These are phyloP conservation scores for Alentia gelatinosa DNA, from an alignment of 2,888 invertebrate species.

Conservation along the genomic window DNA sequence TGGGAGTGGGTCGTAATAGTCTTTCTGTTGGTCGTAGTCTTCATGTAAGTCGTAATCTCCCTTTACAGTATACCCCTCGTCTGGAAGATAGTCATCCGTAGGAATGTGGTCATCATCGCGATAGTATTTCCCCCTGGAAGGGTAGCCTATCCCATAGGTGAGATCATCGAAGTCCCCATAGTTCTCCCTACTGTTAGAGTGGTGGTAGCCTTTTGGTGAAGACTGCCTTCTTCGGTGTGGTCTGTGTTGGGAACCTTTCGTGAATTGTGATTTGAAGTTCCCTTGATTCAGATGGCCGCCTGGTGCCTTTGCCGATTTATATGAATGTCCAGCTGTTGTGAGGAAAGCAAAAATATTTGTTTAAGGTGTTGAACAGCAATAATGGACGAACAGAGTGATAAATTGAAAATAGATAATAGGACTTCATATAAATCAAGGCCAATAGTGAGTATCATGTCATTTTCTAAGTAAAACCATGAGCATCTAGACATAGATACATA, in stretches of 20 bases:
- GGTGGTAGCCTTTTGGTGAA: not conserved
- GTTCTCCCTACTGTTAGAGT: not conserved
- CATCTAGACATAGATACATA: no score
- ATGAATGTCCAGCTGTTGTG: not conserved
- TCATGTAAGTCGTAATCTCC: not conserved
- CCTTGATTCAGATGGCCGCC: not conserved
- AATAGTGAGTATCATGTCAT: no score
- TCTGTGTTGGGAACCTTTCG: not conserved
- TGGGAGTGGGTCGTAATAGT: no score
- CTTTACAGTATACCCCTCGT: no score
- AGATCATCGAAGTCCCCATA: not conserved
- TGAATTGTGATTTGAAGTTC: not conserved
- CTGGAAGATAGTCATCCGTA: not conserved
- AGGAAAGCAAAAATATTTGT: no score
- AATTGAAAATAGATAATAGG: no score
- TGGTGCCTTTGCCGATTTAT: not conserved
- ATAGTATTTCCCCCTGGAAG: not conserved
- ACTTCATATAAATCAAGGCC: no score
- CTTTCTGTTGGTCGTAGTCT: not conserved
- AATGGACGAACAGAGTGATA: no score
- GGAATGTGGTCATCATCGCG: not conserved
- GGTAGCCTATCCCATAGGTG: not conserved
- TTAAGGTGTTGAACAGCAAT: no score
- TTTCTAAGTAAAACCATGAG: no score
- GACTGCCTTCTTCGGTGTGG: not conserved